Evolutionary conservation across 1,140 invertebrate genomes (phyloP).

Genomic region (Trigoniulus corallinus): DNA sequence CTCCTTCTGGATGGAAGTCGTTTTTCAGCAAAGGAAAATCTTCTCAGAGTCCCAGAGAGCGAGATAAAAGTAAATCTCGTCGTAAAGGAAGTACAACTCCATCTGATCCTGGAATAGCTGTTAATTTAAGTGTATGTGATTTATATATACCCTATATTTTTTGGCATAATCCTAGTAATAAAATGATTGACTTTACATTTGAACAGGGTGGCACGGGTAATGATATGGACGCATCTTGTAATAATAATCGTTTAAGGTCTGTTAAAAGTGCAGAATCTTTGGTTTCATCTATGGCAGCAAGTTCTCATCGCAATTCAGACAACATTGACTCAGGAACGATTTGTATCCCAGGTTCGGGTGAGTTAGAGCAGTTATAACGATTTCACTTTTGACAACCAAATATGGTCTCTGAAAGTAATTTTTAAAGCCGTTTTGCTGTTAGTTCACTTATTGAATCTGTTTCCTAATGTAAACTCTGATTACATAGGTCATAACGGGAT

Average conservation of each 20-base stretch:
- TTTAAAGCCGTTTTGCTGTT: constrained; percentile 15
- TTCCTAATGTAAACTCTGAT: too few species aligned
- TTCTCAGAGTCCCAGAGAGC: neutral
- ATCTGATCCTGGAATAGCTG: constrained; percentile 1
- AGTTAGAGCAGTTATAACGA: neutral
- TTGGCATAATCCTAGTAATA: neutral
- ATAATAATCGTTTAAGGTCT: constrained; percentile 36
- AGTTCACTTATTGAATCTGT: too few species aligned
- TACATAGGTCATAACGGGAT: constrained; percentile 1
- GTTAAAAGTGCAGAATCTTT: constrained; percentile 53
- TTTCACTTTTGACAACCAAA: too few species aligned
- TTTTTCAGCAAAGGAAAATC: constrained; percentile 33
- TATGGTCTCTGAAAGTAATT: constrained; percentile 17
- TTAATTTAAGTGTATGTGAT: neutral
- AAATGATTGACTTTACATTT: neutral
- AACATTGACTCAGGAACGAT: neutral
- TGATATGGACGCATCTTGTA: constrained; percentile 3
- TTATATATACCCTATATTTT: neutral
- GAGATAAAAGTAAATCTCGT: constrained; percentile 9
- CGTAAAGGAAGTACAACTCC: constrained; percentile 24
- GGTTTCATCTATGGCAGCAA: constrained; percentile 20
- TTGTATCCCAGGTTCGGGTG: neutral
- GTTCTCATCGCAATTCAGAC: constrained; percentile 8
- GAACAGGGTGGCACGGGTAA: constrained; percentile 3
- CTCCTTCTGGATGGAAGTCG: constrained; percentile 62